These are phyloP conservation scores for Oreonectes daqikongensis DNA, from an alignment of 2,797 vertebrate genomes.

Conservation along the genomic window DNA sequence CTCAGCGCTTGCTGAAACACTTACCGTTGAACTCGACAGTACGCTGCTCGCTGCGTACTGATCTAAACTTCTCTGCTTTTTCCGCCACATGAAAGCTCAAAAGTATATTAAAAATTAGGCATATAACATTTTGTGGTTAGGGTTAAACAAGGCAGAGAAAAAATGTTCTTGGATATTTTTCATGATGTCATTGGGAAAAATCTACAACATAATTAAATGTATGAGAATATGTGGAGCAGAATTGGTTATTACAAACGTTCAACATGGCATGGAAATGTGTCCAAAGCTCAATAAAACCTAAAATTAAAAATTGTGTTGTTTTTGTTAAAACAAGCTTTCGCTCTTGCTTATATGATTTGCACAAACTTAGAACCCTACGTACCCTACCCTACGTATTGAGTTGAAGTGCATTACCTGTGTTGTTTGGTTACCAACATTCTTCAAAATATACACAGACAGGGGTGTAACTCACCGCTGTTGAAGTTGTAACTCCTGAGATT, in stretches of 20 bases:
- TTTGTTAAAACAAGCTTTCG: no score
- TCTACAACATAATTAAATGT: constrained; percentile 70
- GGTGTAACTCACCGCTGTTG: no score
- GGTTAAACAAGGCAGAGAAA: constrained; percentile 58
- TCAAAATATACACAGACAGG: no score
- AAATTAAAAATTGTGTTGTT: constrained; percentile 50
- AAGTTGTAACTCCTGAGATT: neutral
- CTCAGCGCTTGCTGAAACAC: constrained; percentile 66
- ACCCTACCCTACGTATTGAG: no score
- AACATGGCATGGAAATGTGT: constrained; percentile 69
- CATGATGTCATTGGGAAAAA: constrained; percentile 79
- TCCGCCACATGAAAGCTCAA: constrained; percentile 71
- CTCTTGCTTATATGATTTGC: constrained; percentile 6
- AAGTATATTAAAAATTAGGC: constrained; percentile 68
- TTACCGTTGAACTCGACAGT: constrained; percentile 50
- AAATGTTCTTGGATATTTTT: constrained; percentile 64
- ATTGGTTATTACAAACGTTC: constrained; percentile 69
- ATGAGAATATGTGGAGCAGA: constrained; percentile 62
- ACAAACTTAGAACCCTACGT: no score
- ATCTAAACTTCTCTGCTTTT: constrained; percentile 49
- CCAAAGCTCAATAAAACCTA: constrained; percentile 68
- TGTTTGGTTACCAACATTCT: no score
- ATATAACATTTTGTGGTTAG: constrained; percentile 68
- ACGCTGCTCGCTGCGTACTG: constrained; percentile 56
- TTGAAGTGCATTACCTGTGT: no score